phyloP scores from a whole-genome alignment of 2,888 invertebrate genomes.

The Oscheius sp. region DNA sequence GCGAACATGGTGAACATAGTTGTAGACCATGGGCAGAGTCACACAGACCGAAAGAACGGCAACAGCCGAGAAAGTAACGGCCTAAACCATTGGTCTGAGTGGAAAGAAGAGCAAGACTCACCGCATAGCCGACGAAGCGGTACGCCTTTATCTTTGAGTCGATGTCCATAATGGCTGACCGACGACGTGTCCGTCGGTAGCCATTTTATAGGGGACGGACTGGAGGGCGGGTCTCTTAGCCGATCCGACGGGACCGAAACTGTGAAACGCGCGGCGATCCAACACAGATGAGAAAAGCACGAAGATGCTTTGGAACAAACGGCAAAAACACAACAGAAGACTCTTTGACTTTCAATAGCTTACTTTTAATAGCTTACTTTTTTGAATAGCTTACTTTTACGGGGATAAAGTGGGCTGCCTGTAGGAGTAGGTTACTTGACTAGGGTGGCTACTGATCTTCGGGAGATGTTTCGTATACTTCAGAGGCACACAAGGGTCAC shows the following conservation, averaged over 20 bases:
- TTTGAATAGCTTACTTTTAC: no score
- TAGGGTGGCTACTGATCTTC: no score
- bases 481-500: no score
- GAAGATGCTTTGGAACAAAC: not conserved
- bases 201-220: slow-evolving; percentile 24
- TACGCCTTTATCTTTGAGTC: slow-evolving; percentile 66
- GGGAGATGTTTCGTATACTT: no score
- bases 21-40: slow-evolving; percentile 66
- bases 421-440: no score
- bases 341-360: no score
- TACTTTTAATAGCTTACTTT: no score
- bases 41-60: slow-evolving; percentile 65
- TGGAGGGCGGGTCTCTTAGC: slow-evolving; percentile 31
- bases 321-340: not conserved
- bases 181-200: not conserved
- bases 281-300: not conserved
- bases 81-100: slow-evolving; percentile 1
- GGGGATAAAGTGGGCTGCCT: no score
- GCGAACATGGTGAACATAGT: slow-evolving; percentile 64
- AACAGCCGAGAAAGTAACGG: slow-evolving; percentile 64
- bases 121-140: slow-evolving; percentile 65
- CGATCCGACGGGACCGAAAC: slow-evolving; percentile 38
- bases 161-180: slow-evolving; percentile 60
- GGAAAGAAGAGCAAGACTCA: no score
- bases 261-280: slow-evolving; percentile 19